Base-by-base conservation (phyloP, 2,888 invertebrate species). In the Acanthoscelides obtectus region DNA sequence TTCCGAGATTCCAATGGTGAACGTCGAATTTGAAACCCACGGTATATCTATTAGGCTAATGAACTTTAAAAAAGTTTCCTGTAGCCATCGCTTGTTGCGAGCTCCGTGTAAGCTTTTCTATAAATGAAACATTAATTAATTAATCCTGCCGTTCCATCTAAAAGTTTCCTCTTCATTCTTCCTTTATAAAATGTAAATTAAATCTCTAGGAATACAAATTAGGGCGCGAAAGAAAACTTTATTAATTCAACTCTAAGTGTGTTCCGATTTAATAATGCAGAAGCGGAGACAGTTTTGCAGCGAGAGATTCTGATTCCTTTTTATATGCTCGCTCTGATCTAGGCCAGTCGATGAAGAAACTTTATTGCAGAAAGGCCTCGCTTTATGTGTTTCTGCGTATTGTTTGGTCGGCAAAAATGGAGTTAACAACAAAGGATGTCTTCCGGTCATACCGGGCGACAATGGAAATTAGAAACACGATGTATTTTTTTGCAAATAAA, bases 61-160 rank as follows among this genome's bases (percentile, higher is more conserved):
- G 45, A 45, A 45, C 12, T 45, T 45, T 1, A 45, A 45, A 45
- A 45, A 45, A 45, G 12, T 45, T 45, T 45, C 1, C 45, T 12
- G 3, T 45, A 12, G 45, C 1, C 45, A 17, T 12, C 45, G 45
- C 45, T 45, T 45, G 45, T 45, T 45, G 21, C 66, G 19, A 66
- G 66, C 5, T 66, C 22, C 22, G 3, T 66, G 21, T 20, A 22
- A 22, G 66, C 66, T 20, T 66, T 66, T 66, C 66, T 66, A 66
- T 66, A 66, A 66, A 66, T 66, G 66, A 66, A 66, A 66, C 20
- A 66, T 66, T 66, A 66, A 66, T 66, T 66, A 66, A 66, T 66
- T 66, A 66, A 66, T 66, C 66, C 66, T 66, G 6, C 12, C 22
- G 20, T 17, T 20, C 66, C 20, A 66, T 66, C 66, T 66, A 22